Conservation (phyloP, 92 coral and sea anemone species). For the Parazoanthus swiftii region DNA sequence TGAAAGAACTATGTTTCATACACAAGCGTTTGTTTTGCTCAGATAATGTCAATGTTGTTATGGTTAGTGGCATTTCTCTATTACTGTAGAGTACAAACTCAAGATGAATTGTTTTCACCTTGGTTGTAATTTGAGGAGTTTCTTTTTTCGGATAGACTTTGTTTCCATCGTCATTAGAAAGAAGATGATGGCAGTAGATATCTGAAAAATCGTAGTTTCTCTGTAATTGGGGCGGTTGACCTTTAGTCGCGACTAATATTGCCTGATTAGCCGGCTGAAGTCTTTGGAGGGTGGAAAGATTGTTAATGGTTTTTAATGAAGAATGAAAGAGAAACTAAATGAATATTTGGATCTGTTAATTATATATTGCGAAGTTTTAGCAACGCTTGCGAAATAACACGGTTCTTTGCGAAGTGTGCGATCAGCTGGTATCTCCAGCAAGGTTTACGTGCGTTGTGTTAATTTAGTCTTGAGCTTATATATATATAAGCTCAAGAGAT, state of each 20-base stretch:
- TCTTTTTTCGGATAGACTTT: not conserved
- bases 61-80: not conserved
- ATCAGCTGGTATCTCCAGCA: not conserved
- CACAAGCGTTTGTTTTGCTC: not conserved
- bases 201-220: not conserved
- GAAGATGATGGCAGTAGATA: not conserved
- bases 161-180: not conserved
- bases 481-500: too few species aligned
- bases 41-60: not conserved
- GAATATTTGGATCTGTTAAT: conserved; percentile 5
- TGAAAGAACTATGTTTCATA: not conserved
- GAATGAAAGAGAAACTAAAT: conserved; percentile 10
- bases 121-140: not conserved
- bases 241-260: not conserved
- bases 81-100: not conserved
- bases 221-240: not conserved
- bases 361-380: conserved; percentile 12
- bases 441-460: not conserved
- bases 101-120: not conserved
- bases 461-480: too few species aligned
- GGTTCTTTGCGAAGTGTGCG: not conserved
- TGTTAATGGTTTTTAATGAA: not conserved
- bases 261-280: not conserved
- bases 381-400: not conserved
- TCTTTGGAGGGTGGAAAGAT: not conserved